Base-by-base conservation (phyloP, 1,140 invertebrate genomes). In the Lepidurus couesii region DNA sequence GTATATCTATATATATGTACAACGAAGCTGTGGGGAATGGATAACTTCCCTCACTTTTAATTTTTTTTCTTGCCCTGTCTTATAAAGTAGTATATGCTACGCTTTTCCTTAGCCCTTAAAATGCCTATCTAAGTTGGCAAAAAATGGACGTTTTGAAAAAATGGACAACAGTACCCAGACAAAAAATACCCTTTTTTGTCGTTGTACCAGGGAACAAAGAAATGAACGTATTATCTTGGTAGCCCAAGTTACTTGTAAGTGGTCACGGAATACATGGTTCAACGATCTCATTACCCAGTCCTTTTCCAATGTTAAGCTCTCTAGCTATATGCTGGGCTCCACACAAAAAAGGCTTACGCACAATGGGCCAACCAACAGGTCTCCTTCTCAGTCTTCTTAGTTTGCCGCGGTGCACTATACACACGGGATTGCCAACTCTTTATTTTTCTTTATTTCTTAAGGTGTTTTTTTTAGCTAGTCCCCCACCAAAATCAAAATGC, bases 211-310 rank as follows among this genome's bases (percentile, higher is more conserved):
- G 53, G 53, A 65, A 65, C 53, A 65, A 65, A 65, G 53, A 65
- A 65, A 9, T 21, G 53, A 65, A 21, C 53, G 53, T 65, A 65
- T 65, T 65, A 65, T 65, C 53, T 65, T 65, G 53, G 53, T 65
- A 65, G 53, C 53, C 53, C 53, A 21, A 65, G 53, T n/a, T 65
- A 65, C 53, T 65, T 65, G 53, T 65, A 65, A 65, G 53, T 65
- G 53, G 53, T 65, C 53, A 65, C 53, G 53, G 53, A 65, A 65
- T 65, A 65, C 53, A 65, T 65, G 53, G 53, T 65, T 65, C 53
- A 65, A 65, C 53, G 53, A 65, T 65, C 53, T 65, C 53, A 65
- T 65, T 65, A 65, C 53, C 53, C 53, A 65, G 53, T 65, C 53
- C 53, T 65, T 65, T 65, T 65, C 53, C n/a, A 21, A 65, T 65